A percentile compares a stretch with the other conserved stretches of the same genome.
phyloP scores from a whole-genome alignment of 2,888 invertebrate genomes.

The Myathropa florea region DNA sequence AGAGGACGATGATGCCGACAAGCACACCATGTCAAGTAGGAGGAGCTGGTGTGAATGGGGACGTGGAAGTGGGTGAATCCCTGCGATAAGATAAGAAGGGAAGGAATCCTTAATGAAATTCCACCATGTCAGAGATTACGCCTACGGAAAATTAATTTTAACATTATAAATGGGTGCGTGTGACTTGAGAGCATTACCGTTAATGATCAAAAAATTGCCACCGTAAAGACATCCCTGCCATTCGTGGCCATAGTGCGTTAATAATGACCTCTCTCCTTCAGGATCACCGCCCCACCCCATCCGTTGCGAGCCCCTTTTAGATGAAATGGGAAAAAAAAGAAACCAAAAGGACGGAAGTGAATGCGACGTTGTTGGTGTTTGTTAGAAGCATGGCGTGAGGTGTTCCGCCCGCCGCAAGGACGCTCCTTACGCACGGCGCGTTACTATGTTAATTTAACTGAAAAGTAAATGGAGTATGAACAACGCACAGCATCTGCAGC shows the following conservation, averaged over 20 bases:
- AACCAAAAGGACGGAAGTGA: neutral
- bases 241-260: slow-evolving; percentile 32
- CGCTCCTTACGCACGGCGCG: neutral
- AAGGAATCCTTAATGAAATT: slow-evolving; percentile 62
- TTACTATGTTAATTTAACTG: slow-evolving; percentile 45
- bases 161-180: slow-evolving; percentile 58
- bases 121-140: slow-evolving; percentile 59
- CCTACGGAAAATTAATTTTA: slow-evolving; percentile 62
- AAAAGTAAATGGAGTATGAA: slow-evolving; percentile 58
- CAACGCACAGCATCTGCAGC: slow-evolving; percentile 52
- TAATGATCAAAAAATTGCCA: slow-evolving; percentile 50
- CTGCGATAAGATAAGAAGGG: slow-evolving; percentile 31
- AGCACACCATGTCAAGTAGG: neutral
- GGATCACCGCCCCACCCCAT: neutral
- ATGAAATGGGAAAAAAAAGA: neutral
- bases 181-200: slow-evolving; percentile 50
- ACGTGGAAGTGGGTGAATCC: neutral
- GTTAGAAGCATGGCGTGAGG: neutral
- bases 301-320: neutral
- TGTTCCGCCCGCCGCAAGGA: neutral
- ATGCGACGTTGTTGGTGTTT: slow-evolving; percentile 3
- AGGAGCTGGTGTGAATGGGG: neutral
- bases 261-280: slow-evolving; percentile 44
- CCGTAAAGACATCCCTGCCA: slow-evolving; percentile 33
- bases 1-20: neutral